Evolutionary conservation across 2,797 vertebrate genomes (phyloP), one percentile per base, ranked within the genome.

Genomic region (Aphelocoma californica): DNA sequence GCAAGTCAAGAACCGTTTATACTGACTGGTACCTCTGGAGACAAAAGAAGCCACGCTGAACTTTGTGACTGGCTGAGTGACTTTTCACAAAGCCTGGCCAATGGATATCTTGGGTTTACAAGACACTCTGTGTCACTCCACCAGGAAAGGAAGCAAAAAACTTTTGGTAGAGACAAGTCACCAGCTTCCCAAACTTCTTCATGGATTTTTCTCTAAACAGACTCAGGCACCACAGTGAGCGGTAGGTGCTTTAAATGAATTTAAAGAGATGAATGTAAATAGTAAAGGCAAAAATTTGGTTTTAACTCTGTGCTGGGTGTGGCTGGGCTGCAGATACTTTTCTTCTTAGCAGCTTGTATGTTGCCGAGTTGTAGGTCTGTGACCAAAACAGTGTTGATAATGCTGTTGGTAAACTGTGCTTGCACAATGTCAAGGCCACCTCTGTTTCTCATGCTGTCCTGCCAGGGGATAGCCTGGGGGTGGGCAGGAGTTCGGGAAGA

Each of bases 201-300:
- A 6, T 18, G 21, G 44, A 31, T 31, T 72, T 82, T 54, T 67
- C 48, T 77, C 32, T 42, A 25, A 73, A 72, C 7, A 51, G 64
- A 23, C 9, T 44, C 29, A 9, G 42, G 14, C 38, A 31, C 29
- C 2, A 3, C 29, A 50, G 26, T 40, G 50, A n/a, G 0, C 0
- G 29, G 64, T 50, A 77, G 31, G n/a, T 57, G 18, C 25, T 5
- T 29, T 51, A 81, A 54, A 62, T 42, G 5, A 51, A 48, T 48
- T 48, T 24, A 14, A 60, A 83, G 45, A 69, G 34, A 36, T 66
- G 2, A n/a, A 29, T 23, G 7, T 44, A 57, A 60, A 53, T 24
- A 75, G 19, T 9, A 21, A 78, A 67, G 29, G 34, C 34, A 86
- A 81, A 74, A 31, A 31, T 60, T 51, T 62, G 21, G 9, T 56